Conservation (phyloP, 2,113 vertebrate genomes). For the Vulpes vulpes region DNA sequence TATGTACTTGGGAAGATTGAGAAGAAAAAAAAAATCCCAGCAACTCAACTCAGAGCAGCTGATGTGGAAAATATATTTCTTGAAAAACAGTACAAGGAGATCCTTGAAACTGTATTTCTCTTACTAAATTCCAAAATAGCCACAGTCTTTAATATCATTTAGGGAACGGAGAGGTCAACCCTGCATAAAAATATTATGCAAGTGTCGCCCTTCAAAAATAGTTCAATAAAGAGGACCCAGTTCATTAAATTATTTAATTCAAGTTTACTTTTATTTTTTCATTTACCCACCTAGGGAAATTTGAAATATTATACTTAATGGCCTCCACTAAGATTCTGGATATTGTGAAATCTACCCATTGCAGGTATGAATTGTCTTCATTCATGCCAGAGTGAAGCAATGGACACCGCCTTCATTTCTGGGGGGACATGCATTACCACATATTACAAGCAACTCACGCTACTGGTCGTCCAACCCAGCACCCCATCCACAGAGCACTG, state of each 20-base stretch:
- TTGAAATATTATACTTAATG: background rate
- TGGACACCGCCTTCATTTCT: background rate
- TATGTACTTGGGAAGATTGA: background rate
- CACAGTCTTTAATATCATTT: background rate
- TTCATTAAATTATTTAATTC: background rate
- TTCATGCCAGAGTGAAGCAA: background rate
- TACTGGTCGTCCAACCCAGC: too few relatives aligned
- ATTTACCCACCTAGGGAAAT: background rate
- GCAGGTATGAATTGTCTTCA: too few relatives aligned
- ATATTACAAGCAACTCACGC: background rate
- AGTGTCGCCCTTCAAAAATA: background rate
- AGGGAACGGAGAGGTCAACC: background rate
- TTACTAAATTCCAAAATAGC: background rate
- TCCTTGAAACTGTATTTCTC: background rate
- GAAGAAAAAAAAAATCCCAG: background rate
- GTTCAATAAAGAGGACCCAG: background rate
- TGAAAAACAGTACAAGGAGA: background rate
- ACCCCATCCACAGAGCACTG: background rate
- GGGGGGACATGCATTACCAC: fast-evolving
- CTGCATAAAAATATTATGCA: background rate
- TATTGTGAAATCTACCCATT: too few relatives aligned
- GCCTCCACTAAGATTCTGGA: background rate
- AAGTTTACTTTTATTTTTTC: background rate
- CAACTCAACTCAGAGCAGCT: background rate
- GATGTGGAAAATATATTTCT: background rate